phyloP scores from a whole-genome alignment of 2,888 invertebrate genomes.

The Xanthorhoe designata region DNA sequence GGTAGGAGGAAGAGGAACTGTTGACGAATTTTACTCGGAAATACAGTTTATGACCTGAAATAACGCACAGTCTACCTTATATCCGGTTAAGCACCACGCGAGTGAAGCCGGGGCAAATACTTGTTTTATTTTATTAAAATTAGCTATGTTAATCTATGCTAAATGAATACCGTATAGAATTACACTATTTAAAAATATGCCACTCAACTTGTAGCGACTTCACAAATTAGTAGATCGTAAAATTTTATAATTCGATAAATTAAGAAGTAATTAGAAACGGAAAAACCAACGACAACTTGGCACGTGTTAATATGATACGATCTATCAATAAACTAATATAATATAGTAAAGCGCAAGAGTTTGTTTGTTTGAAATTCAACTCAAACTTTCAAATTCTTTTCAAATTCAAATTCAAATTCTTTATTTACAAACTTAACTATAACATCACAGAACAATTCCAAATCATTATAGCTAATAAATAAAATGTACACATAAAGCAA shows the following conservation, averaged over 20 bases:
- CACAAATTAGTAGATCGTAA: slow-evolving; percentile 24
- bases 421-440: no score
- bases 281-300: slow-evolving; percentile 14
- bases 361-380: no score
- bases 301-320: slow-evolving; percentile 18
- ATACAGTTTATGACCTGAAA: not conserved
- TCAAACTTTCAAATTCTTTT: no score
- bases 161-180: slow-evolving; percentile 11
- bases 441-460: no score
- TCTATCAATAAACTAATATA: no score
- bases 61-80: not conserved
- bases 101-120: not conserved
- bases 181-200: slow-evolving; percentile 12
- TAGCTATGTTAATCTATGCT: slow-evolving; percentile 22
- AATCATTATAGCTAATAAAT: no score
- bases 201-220: not conserved
- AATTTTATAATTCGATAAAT: slow-evolving; percentile 22
- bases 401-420: no score
- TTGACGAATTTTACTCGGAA: no score
- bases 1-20: no score
- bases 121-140: not conserved
- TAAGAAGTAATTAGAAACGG: slow-evolving; percentile 20
- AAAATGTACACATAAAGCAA: no score
- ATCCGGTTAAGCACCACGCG: no score
- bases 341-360: no score